Percentiles rank a stretch among this genome's conserved stretches.
These are phyloP conservation scores for Montifringilla adamsi DNA, from an alignment of 2,113 vertebrate genomes.

Conservation along the genomic window DNA sequence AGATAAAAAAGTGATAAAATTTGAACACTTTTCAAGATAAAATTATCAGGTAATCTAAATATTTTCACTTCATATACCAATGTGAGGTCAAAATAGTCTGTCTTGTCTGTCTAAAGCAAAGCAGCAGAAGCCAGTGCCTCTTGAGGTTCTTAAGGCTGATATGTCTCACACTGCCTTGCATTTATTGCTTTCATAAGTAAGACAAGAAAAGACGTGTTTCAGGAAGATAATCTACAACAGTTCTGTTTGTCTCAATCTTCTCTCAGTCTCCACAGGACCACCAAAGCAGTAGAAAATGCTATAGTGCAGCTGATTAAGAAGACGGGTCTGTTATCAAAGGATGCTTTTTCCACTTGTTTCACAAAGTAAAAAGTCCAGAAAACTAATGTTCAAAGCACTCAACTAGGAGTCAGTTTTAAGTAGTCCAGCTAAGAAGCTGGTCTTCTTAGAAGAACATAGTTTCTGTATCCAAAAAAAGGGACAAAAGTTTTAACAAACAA, in stretches of 20 bases:
- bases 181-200: not conserved
- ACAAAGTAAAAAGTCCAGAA: not conserved
- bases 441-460: not conserved
- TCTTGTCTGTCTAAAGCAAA: not conserved
- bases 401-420: not conserved
- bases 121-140: not conserved
- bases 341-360: not conserved
- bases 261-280: not conserved
- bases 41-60: not conserved
- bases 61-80: not conserved
- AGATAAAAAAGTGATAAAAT: not conserved
- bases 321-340: not conserved
- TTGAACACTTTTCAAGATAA: not conserved
- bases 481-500: not conserved
- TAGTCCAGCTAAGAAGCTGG: not conserved
- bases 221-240: not conserved
- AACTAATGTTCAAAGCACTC: not conserved
- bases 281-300: not conserved
- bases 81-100: not conserved
- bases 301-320: not conserved
- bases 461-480: not conserved
- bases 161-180: not conserved
- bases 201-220: not conserved
- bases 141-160: not conserved
- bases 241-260: not conserved